Evolutionary conservation across 2,888 invertebrate genomes (phyloP).

Genomic region (Cremastobaeus sp.): DNA sequence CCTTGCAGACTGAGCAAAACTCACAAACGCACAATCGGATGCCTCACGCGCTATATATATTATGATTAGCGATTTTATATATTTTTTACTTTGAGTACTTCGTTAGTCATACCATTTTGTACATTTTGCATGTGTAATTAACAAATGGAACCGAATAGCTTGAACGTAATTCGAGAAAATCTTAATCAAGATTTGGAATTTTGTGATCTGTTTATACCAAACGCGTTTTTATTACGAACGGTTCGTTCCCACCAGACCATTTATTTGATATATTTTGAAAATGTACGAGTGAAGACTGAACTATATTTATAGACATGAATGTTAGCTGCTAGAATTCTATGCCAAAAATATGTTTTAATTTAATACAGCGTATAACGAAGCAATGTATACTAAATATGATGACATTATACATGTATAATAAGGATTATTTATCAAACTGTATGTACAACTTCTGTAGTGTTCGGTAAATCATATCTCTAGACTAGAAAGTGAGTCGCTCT

Average conservation of each 20-base stretch:
- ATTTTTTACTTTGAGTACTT: not conserved
- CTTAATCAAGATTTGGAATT: not conserved
- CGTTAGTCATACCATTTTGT: not conserved
- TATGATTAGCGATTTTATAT: not conserved
- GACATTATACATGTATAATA: slow-evolving; percentile 19
- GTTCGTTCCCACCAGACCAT: slow-evolving; percentile 8
- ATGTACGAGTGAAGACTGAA: slow-evolving; percentile 13
- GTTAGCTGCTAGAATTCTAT: slow-evolving; percentile 24
- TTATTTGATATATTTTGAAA: not conserved
- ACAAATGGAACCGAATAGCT: not conserved
- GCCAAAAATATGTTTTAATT: slow-evolving; percentile 18
- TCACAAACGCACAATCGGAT: slow-evolving; percentile 8
- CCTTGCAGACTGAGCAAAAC: slow-evolving; percentile 1
- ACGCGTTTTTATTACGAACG: slow-evolving; percentile 5
- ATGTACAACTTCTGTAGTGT: slow-evolving; percentile 21
- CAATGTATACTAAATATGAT: slow-evolving; percentile 16
- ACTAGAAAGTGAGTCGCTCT: slow-evolving; percentile 9
- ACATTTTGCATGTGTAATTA: not conserved
- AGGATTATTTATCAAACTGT: slow-evolving; percentile 22
- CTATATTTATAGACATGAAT: slow-evolving; percentile 25
- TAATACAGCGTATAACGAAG: slow-evolving; percentile 7
- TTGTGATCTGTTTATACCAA: slow-evolving; percentile 6
- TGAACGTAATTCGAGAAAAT: not conserved
- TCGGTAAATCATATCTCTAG: slow-evolving; percentile 31
- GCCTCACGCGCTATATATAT: not conserved